phyloP scores from a whole-genome alignment of 2,797 vertebrate species.

The Masticophis lateralis region DNA sequence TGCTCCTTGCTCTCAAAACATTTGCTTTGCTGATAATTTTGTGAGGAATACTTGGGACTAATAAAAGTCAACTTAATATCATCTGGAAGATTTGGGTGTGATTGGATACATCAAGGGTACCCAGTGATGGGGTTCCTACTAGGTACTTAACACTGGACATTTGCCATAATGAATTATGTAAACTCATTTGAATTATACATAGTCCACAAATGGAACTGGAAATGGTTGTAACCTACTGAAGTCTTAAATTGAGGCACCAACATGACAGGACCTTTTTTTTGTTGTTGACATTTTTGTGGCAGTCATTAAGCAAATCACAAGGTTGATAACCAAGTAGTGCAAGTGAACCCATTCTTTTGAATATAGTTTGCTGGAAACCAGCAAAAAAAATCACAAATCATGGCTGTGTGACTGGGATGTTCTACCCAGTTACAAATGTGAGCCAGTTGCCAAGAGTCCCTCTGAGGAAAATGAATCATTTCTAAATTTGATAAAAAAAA shows the following conservation, averaged over 20 bases:
- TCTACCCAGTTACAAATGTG: not conserved
- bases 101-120: not conserved
- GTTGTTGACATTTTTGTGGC: not conserved
- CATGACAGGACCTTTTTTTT: not conserved
- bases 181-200: not conserved
- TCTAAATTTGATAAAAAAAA: not conserved
- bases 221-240: not conserved
- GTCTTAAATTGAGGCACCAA: not conserved
- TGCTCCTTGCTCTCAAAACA: not conserved
- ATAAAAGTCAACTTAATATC: not conserved
- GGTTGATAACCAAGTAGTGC: not conserved
- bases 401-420: not conserved
- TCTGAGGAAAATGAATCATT: not conserved
- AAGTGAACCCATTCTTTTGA: not conserved
- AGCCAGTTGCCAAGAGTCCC: not conserved
- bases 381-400: not conserved
- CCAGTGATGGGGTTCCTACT: not conserved
- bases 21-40: not conserved
- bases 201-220: not conserved
- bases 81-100: not conserved
- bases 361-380: not conserved
- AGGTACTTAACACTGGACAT: not conserved
- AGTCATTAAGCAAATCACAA: not conserved
- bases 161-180: not conserved
- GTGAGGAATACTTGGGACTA: not conserved